Evolutionary conservation across 2,888 invertebrate genomes (phyloP).

Genomic region (Cryptus armator): DNA sequence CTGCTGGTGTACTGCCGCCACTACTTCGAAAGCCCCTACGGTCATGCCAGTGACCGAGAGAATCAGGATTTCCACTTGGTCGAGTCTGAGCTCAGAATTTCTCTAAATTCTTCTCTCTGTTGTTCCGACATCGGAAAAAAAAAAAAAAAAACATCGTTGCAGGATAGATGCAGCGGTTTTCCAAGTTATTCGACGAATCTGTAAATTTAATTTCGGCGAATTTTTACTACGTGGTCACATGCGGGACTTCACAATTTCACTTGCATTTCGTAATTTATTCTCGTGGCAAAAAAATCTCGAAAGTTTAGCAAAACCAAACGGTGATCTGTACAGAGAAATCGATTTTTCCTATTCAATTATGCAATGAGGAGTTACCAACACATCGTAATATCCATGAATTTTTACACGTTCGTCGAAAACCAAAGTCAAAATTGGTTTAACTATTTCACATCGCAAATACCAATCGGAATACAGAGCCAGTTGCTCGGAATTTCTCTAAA

Average conservation of each 20-base stretch:
- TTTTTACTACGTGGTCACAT: not conserved
- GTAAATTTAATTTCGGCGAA: not conserved
- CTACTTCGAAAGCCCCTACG: not conserved
- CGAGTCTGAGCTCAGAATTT: not conserved
- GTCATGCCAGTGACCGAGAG: constrained; percentile 6
- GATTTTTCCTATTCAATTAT: too few relatives aligned
- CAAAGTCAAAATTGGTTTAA: too few relatives aligned
- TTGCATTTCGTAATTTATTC: not conserved
- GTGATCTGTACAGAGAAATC: not conserved
- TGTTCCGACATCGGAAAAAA: not conserved
- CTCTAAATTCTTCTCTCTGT: too few relatives aligned
- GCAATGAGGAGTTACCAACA: too few relatives aligned
- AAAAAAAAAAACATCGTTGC: not conserved
- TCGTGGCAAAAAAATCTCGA: not conserved
- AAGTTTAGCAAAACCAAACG: not conserved
- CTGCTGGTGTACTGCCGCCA: not conserved
- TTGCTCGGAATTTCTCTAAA: not conserved
- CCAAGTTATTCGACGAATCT: not conserved
- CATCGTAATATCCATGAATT: too few relatives aligned
- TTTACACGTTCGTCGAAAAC: too few relatives aligned
- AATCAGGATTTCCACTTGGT: not conserved
- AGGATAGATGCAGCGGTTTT: not conserved
- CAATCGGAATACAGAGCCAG: too few relatives aligned
- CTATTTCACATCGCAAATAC: too few relatives aligned
- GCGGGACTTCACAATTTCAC: not conserved